Conservation (phyloP, 2,888 invertebrate species). For the Sminthurinus aureus region DNA sequence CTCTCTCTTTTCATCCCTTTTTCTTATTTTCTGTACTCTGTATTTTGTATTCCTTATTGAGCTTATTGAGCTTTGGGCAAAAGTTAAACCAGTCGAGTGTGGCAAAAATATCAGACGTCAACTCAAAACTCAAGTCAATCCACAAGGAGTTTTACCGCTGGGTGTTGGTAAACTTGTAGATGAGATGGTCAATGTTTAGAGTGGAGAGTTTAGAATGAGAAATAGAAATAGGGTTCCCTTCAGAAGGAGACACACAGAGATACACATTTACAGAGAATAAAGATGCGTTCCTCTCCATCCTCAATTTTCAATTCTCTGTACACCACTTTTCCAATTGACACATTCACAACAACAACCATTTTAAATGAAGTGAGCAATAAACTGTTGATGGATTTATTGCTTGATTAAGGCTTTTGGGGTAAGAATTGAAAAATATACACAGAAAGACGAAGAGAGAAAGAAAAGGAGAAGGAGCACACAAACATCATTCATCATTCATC, state of each 20-base stretch:
- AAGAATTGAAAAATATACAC: too few species aligned
- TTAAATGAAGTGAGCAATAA: conserved; percentile 23
- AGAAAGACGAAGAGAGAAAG: not conserved
- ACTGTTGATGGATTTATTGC: conserved; percentile 32
- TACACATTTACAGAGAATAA: too few species aligned
- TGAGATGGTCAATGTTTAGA: not conserved
- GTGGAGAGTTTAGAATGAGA: not conserved
- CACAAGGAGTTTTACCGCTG: not conserved
- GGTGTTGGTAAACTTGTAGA: conserved; percentile 27
- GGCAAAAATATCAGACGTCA: conserved; percentile 9
- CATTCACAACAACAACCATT: not conserved
- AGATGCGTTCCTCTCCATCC: too few species aligned
- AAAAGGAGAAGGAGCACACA: not conserved
- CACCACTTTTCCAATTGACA: conserved; percentile 5
- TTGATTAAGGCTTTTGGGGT: conserved; percentile 7
- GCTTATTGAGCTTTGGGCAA: not conserved
- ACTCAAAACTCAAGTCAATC: not conserved
- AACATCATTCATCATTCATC: not conserved
- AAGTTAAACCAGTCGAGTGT: not conserved
- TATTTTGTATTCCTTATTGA: not conserved
- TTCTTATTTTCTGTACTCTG: not conserved
- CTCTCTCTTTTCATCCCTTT: not conserved
- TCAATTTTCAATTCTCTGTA: too few species aligned
- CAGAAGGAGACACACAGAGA: not conserved
- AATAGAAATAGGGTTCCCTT: not conserved